Percentiles rank a stretch among this genome's conserved stretches.
Conservation (phyloP, 2,797 vertebrate species). For the Nasua narica region DNA sequence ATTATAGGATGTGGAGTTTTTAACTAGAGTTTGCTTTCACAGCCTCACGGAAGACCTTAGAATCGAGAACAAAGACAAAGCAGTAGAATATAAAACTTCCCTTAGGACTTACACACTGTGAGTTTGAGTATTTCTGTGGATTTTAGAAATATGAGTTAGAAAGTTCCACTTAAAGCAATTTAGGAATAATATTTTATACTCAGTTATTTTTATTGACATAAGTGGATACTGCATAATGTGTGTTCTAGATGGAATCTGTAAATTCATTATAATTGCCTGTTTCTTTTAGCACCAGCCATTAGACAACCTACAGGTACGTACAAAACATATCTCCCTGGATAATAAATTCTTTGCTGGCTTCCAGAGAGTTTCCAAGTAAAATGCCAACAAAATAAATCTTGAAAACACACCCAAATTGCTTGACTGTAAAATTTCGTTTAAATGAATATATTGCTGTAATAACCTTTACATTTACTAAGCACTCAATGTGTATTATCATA, state of each 20-base stretch:
- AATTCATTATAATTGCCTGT: neutral
- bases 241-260: neutral
- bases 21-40: neutral
- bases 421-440: neutral
- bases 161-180: neutral
- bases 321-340: neutral
- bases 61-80: neutral
- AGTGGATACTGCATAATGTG: neutral
- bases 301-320: neutral
- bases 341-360: neutral
- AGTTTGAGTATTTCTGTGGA: neutral
- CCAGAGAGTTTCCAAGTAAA: neutral
- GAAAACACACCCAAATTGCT: neutral
- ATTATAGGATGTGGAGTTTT: neutral
- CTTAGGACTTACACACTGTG: neutral
- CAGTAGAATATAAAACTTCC: neutral
- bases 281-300: neutral
- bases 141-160: neutral
- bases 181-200: neutral
- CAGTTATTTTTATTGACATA: neutral
- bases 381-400: neutral
- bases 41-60: neutral
- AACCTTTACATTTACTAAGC: neutral
- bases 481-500: neutral
- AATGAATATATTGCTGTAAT: neutral